A percentile compares a stretch with the other conserved stretches of the same genome.
phyloP scores from a whole-genome alignment of 2,797 vertebrate species.

The Intellagama lesueurii region DNA sequence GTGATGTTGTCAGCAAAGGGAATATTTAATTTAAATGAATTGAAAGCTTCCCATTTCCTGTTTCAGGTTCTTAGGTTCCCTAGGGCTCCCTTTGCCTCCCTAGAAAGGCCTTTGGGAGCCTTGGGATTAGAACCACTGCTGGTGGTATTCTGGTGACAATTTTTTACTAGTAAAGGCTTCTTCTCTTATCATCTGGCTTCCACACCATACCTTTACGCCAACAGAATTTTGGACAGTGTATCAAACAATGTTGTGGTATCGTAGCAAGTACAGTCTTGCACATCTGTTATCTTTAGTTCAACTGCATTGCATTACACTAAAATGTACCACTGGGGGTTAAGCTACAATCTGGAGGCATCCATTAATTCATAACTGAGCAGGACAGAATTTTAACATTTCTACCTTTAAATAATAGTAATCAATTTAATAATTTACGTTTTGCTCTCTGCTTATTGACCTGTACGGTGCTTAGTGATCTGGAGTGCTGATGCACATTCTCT shows the following conservation, averaged over 20 bases:
- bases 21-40: too few relatives aligned
- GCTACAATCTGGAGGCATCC: neutral
- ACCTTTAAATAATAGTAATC: neutral
- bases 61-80: too few relatives aligned
- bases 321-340: neutral
- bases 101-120: too few relatives aligned
- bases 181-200: too few relatives aligned
- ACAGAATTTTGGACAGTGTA: too few relatives aligned
- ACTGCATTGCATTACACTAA: neutral
- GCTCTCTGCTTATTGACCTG: neutral
- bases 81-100: too few relatives aligned
- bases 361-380: neutral
- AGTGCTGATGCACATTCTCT: neutral
- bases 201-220: too few relatives aligned
- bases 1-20: too few relatives aligned
- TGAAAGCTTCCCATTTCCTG: too few relatives aligned
- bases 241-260: neutral
- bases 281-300: neutral
- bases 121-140: too few relatives aligned
- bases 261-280: neutral
- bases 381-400: neutral
- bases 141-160: too few relatives aligned
- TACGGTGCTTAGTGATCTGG: neutral
- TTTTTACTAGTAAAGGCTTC: too few relatives aligned
- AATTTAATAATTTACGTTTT: conserved; percentile 14